These are phyloP conservation scores for Pedetes capensis DNA, from an alignment of 2,113 vertebrate species.

Conservation along the genomic window DNA sequence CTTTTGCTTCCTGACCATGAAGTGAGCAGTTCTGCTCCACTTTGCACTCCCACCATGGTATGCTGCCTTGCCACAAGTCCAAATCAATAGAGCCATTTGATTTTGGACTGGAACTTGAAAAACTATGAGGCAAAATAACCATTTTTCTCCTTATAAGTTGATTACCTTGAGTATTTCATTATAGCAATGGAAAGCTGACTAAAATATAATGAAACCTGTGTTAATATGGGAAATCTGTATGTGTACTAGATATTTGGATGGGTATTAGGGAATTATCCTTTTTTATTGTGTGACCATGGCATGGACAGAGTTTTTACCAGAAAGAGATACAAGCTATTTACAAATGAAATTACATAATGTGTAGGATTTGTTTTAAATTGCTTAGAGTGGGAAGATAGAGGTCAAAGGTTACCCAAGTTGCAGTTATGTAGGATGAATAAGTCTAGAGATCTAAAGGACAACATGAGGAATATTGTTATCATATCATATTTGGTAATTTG, in stretches of 20 bases:
- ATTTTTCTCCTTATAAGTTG: not conserved
- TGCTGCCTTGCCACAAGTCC: not conserved
- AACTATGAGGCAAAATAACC: not conserved
- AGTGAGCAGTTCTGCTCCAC: not conserved
- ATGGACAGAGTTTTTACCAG: not conserved
- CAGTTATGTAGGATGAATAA: not conserved
- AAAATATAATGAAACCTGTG: not conserved
- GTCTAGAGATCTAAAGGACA: not conserved
- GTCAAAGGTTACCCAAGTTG: not conserved
- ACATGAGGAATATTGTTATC: not conserved
- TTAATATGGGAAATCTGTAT: not conserved
- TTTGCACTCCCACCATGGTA: not conserved
- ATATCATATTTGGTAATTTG: not conserved
- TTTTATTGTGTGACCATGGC: not conserved
- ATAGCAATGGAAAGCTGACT: not conserved
- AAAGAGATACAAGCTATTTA: not conserved
- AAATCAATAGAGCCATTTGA: no score
- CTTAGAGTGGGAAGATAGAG: not conserved
- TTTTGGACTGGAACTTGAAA: not conserved
- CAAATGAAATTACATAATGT: not conserved
- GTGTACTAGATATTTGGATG: not conserved
- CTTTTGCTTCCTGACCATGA: not conserved
- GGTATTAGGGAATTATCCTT: not conserved
- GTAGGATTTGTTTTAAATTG: not conserved
- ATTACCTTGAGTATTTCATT: not conserved